A percentile compares a stretch with the other conserved stretches of the same genome.
phyloP scores from a whole-genome alignment of 2,797 vertebrate species.

The Etheostoma nigrum region DNA sequence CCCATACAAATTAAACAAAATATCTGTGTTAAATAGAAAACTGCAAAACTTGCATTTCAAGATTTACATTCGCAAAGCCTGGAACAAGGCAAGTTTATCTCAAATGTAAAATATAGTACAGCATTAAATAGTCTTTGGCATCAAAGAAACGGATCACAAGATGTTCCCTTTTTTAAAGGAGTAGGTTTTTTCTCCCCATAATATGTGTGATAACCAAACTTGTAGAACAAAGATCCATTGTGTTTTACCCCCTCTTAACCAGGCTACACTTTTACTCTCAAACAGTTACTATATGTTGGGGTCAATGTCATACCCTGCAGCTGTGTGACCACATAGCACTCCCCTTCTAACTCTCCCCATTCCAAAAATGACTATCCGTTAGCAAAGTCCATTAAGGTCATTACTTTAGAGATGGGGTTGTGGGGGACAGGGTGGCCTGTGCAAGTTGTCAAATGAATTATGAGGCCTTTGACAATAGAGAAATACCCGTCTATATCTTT shows the following conservation, averaged over 20 bases:
- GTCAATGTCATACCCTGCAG: conserved; percentile 76
- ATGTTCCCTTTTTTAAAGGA: not conserved
- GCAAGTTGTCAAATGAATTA: conserved; percentile 66
- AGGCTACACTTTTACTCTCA: conserved; percentile 70
- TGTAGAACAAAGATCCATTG: conserved; percentile 63
- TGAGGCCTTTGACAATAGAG: conserved; percentile 68
- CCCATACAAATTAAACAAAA: not conserved
- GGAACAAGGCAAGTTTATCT: not conserved
- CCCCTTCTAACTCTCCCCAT: conserved; percentile 33
- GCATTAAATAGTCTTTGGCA: not conserved
- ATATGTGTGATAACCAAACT: conserved; percentile 42
- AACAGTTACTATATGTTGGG: conserved; percentile 59
- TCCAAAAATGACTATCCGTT: conserved; percentile 66
- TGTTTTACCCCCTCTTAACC: conserved; percentile 67
- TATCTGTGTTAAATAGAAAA: not conserved
- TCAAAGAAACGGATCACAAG: conserved; percentile 12
- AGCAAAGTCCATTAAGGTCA: conserved; percentile 74
- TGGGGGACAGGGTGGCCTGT: conserved; percentile 54
- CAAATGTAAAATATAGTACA: not conserved
- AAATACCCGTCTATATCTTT: conserved; percentile 84
- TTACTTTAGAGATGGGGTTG: conserved; percentile 60
- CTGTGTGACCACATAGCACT: conserved; percentile 62
- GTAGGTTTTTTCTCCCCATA: not conserved
- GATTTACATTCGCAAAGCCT: not conserved
- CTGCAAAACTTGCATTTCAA: not conserved